Evolutionary conservation across 1,140 invertebrate genomes (phyloP).

Genomic region (Bombus waltoni): DNA sequence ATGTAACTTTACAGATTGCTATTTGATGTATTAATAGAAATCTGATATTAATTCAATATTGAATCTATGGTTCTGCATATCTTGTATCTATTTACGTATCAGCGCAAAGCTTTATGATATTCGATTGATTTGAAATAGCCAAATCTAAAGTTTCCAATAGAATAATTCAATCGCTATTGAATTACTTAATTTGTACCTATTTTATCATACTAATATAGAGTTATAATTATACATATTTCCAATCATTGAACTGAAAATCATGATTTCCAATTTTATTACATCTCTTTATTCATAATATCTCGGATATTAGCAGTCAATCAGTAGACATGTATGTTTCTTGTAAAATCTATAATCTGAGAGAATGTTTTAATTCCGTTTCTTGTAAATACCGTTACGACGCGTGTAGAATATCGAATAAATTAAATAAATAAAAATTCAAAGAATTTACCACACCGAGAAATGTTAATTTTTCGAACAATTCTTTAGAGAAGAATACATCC

Average conservation of each 20-base stretch:
- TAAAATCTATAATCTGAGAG: not conserved
- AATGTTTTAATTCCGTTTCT: not conserved
- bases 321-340: no score
- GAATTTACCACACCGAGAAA: not conserved
- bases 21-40: not conserved
- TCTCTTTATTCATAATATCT: no score
- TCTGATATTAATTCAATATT: not conserved
- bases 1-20: not conserved
- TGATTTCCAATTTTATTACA: not conserved
- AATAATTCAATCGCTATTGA: not conserved
- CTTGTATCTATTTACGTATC: not conserved
- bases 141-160: not conserved
- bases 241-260: not conserved
- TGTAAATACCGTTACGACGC: no score
- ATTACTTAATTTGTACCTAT: not conserved
- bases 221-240: not conserved
- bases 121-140: not conserved
- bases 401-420: no score
- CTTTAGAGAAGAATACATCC: not conserved
- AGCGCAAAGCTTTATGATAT: not conserved
- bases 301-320: not conserved
- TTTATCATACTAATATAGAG: not conserved
- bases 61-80: not conserved
- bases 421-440: not conserved
- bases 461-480: not conserved